Evolutionary conservation across 2,888 invertebrate genomes (phyloP), one percentile per base, ranked within the genome.

Genomic region (Ecliptopera silaceata): DNA sequence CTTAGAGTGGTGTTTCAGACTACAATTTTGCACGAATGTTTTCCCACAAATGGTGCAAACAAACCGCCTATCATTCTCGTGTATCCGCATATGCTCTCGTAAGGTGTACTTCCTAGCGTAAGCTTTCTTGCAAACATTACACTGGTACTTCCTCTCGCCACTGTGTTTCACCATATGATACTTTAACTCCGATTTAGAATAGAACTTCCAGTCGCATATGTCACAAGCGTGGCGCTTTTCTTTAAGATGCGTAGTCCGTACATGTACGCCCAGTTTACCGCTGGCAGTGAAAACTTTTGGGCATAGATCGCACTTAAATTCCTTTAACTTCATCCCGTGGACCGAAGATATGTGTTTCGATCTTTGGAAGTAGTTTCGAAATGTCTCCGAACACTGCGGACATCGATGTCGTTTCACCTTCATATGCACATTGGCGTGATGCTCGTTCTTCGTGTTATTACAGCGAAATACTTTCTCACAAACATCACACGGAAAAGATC

Each of bases 91-190:
- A 61, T 91, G 91, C 36, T 88, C 87, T 1, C 77, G 75, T n/a
- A 91, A 64, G 0, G 89, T 90, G 61, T 84, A 84, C 41, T 86
- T 88, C 56, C 90, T 82, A 0, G 89, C 88, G 50, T 92, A 93
- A 0, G 88, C 77, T 56, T 93, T 93, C 45, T 88, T 86, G 49
- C 93, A 93, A 0, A 92, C 64, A 1, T 70, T 77, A 55, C 93
- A 93, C 34, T 90, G 83, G 44, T 85, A 89, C 53, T 89, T 92
- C 3, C 88, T 80, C 52, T 92, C 92, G 0, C 92, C 92, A 0
- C 86, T 86, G 38, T 93, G 93, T 8, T 86, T 82, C 0, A 92
- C 65, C 90, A 92, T 92, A 39, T 93, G 93, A 11, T 90, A 88
- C 32, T 89, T 92, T n/a, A 93, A 74, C 49, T 92, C 92, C 0